A percentile compares a stretch with the other conserved stretches of the same genome.
Conservation (phyloP, 2,888 invertebrate species). For the Perizoma flavofasciatum region DNA sequence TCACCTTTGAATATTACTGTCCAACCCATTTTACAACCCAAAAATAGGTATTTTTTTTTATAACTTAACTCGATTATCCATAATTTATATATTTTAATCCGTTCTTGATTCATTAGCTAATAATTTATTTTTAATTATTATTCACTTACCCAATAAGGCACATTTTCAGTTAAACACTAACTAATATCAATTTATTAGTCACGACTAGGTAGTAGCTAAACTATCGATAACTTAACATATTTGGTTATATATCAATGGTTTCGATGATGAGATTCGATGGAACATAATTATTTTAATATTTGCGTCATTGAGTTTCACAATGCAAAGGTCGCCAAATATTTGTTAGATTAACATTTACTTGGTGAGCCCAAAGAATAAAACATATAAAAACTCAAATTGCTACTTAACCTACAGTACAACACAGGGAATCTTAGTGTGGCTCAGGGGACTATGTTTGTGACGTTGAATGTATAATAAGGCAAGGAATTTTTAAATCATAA, state of each 20-base stretch:
- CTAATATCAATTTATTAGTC: conserved; percentile 10
- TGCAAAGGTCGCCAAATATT: too few species aligned
- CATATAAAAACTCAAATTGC: too few species aligned
- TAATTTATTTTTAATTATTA: conserved; percentile 14
- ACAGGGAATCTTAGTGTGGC: too few species aligned
- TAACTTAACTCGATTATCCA: background rate
- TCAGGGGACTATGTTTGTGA: too few species aligned
- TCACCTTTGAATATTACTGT: too few species aligned
- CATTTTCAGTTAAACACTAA: conserved; percentile 28
- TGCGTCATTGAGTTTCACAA: background rate
- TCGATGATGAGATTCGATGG: conserved; percentile 7
- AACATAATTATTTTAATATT: background rate
- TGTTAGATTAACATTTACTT: too few species aligned
- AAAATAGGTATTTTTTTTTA: too few species aligned
- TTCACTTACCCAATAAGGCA: conserved; percentile 36
- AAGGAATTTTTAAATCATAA: too few species aligned
- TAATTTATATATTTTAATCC: conserved; percentile 2
- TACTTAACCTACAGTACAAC: too few species aligned
- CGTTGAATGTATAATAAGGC: too few species aligned
- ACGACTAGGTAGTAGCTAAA: conserved; percentile 1
- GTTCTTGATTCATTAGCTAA: background rate
- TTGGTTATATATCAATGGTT: conserved; percentile 13
- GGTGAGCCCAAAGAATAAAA: too few species aligned
- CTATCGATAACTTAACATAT: background rate
- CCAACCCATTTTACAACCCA: too few species aligned